Conservation (phyloP, 2,888 invertebrate species). For the Galeruca laticollis region DNA sequence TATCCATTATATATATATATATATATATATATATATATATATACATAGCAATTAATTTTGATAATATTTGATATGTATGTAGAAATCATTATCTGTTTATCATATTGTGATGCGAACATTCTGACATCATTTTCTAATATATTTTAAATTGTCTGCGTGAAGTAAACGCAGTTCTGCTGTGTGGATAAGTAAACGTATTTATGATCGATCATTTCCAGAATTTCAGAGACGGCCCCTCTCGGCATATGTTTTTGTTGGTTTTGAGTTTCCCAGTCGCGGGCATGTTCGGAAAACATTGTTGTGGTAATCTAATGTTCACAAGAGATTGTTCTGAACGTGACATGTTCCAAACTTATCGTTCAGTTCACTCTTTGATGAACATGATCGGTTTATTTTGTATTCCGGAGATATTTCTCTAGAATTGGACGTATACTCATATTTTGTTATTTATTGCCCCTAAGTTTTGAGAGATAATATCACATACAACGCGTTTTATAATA, state of each 20-base stretch:
- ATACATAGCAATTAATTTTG: too few species aligned
- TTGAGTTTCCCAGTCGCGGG: conserved; percentile 28
- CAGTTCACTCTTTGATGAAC: conserved; percentile 14
- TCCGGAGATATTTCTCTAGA: not conserved
- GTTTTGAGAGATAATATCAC: too few species aligned
- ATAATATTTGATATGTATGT: too few species aligned
- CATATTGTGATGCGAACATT: conserved; percentile 4
- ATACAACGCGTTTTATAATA: too few species aligned
- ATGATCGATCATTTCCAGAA: conserved; percentile 29
- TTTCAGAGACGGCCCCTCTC: conserved; percentile 19
- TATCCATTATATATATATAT: too few species aligned
- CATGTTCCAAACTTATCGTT: conserved; percentile 11
- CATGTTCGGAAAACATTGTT: conserved; percentile 24
- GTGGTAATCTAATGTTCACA: conserved; percentile 25
- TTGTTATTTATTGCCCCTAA: too few species aligned
- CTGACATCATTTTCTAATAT: conserved; percentile 3
- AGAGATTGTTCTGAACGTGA: conserved; percentile 26
- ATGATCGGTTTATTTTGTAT: conserved; percentile 17
- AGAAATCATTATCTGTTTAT: not conserved
- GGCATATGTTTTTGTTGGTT: conserved; percentile 24
- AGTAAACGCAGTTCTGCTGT: not conserved
- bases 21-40: too few species aligned
- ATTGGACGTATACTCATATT: too few species aligned
- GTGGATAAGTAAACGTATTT: conserved; percentile 10
- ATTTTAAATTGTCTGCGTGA: conserved; percentile 8